Conservation (phyloP, 2,797 vertebrate species). For the Malacoctenus gilli region DNA sequence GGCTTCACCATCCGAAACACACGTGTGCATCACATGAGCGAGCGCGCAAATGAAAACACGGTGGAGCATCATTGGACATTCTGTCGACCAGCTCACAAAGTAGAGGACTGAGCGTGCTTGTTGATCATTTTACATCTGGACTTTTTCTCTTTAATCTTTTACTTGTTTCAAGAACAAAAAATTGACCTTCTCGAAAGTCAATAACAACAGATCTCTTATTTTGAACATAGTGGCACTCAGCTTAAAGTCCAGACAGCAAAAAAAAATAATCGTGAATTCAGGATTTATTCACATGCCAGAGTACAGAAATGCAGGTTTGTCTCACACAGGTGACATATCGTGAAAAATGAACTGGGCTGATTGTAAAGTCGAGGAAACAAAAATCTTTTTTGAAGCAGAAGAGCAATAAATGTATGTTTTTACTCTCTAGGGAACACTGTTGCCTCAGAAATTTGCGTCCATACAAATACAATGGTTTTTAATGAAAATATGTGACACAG, state of each 20-base stretch:
- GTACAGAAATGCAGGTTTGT: not conserved
- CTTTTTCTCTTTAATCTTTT: no score
- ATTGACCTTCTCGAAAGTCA: no score
- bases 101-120: slow-evolving; percentile 94
- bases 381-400: no score
- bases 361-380: no score
- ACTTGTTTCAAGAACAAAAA: no score
- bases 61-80: slow-evolving; percentile 99
- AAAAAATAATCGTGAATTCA: slow-evolving; percentile 27
- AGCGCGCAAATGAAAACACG: slow-evolving; percentile 98
- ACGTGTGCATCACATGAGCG: slow-evolving; percentile 98
- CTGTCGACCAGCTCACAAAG: slow-evolving; percentile 94
- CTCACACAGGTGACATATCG: no score
- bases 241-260: slow-evolving; percentile 21
- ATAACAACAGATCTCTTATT: no score
- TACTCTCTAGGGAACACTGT: not conserved
- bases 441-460: no score
- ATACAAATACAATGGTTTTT: no score
- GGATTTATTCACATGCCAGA: slow-evolving; percentile 8
- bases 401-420: not conserved
- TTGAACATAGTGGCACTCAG: not conserved
- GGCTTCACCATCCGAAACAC: slow-evolving; percentile 97
- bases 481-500: no score
- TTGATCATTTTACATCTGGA: no score
- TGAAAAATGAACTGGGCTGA: no score